These are phyloP conservation scores for Acanthornis magna DNA, from an alignment of 2,797 vertebrate genomes.

Conservation along the genomic window DNA sequence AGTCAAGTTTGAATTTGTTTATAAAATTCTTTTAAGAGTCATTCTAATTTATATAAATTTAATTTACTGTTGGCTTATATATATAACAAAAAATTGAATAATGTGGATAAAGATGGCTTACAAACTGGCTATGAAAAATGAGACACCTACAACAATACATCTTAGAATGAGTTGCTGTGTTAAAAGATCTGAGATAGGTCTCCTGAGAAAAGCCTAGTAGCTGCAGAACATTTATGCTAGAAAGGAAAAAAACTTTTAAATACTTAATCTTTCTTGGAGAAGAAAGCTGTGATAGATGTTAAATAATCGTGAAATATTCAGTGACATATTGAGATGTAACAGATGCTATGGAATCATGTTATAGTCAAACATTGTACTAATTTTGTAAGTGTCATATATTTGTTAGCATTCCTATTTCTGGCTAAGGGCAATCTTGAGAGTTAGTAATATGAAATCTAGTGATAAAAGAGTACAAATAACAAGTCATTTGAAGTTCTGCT, in stretches of 20 bases:
- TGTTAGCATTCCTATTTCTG: slow-evolving; percentile 23
- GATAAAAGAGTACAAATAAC: background rate
- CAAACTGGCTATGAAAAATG: background rate
- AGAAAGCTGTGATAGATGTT: slow-evolving; percentile 48
- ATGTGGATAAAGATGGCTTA: background rate
- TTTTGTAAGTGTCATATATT: slow-evolving; percentile 31
- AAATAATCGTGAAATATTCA: slow-evolving; percentile 54
- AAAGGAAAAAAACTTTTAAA: background rate
- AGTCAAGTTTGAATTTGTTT: background rate
- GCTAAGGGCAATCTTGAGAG: slow-evolving; percentile 9
- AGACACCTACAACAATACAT: background rate
- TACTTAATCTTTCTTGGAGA: background rate
- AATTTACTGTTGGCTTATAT: background rate
- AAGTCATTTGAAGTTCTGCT: background rate
- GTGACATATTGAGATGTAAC: slow-evolving; percentile 37
- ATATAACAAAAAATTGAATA: background rate
- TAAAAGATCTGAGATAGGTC: background rate
- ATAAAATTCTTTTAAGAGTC: background rate
- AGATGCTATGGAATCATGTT: slow-evolving; percentile 46
- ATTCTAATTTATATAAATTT: background rate
- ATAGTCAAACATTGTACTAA: slow-evolving; percentile 41
- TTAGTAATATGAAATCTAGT: background rate
- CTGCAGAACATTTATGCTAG: background rate
- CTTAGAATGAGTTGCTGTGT: background rate
- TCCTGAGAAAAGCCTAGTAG: background rate